Base-by-base conservation (phyloP, 92 coral and sea anemone genomes). In the Ricordea florida region DNA sequence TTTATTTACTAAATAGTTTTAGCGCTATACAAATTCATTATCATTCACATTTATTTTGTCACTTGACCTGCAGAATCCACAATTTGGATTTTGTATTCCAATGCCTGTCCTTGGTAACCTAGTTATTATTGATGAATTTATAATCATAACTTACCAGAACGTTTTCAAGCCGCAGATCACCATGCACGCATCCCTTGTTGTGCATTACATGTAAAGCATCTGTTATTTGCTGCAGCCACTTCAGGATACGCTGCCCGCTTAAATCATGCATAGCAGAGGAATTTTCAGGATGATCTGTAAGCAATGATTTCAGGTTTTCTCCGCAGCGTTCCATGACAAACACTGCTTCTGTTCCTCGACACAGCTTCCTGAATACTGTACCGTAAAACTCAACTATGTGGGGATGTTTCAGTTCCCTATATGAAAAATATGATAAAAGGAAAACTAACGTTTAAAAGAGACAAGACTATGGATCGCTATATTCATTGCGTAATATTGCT, bases 321-420 rank as follows among this genome's bases (percentile, higher is more conserved):
- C 52, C 69, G 7, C 23, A 8, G 1, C 35, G 10, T 35, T 62
- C 69, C 21, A n/a, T 37, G 0, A 41, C 51, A 62, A 62, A 62
- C 14, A 41, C 25, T 38, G 46, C 69, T 14, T 62, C 69, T 0
- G 26, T 0, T n/a, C 69, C 69, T 25, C 69, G 38, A 5, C 49
- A 26, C 6, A 40, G 23, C 3, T 21, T 41, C 9, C 52, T 62
- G 34, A 38, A 62, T 21, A 35, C 44, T 14, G 52, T 8, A 8
- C 69, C 69, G 22, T 10, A 62, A n/a, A 18, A 62, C 2, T 6
- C 21, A 24, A 62, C 69, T 38, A 62, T 62, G n/a, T 62, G 51
- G 24, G 69, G 69, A 62, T 41, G 69, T 14, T 35, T 34, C 14
- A 62, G 69, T 25, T 15, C 26, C 34, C 69, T 62, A 47, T 16